phyloP scores from a whole-genome alignment of 1,140 invertebrate species.

The Lepidurus apus region DNA sequence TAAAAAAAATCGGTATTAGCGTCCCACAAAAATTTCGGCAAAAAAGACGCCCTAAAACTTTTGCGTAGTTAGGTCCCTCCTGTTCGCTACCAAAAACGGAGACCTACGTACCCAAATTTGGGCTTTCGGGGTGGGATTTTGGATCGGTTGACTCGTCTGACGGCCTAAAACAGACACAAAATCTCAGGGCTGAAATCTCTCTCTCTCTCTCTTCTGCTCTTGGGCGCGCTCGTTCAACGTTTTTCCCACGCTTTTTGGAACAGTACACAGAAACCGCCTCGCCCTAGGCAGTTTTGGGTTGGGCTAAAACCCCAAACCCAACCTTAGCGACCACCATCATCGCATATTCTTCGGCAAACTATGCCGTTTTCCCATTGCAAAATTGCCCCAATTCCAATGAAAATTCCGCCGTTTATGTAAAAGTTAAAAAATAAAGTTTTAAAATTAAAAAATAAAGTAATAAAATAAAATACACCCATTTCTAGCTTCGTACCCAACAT shows the following conservation, averaged over 20 bases:
- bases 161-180: conserved; percentile 8
- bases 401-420: neutral
- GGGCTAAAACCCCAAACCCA: neutral
- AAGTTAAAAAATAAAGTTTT: neutral
- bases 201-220: neutral
- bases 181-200: neutral
- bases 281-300: conserved; percentile 11
- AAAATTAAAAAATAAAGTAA: neutral
- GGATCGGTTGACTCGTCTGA: neutral
- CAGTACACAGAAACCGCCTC: conserved; percentile 17
- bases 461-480: too few species aligned
- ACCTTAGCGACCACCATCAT: conserved; percentile 16
- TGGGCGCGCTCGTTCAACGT: conserved; percentile 11
- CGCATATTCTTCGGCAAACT: conserved; percentile 16
- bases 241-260: conserved; percentile 2
- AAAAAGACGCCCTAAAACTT: neutral
- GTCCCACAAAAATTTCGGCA: neutral
- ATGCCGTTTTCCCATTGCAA: neutral
- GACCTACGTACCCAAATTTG: neutral
- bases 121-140: neutral
- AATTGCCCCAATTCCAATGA: neutral
- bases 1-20: neutral
- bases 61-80: neutral
- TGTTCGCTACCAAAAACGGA: neutral
- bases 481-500: too few species aligned